phyloP scores from a whole-genome alignment of 2,888 invertebrate species.

The Catocala fraxini region DNA sequence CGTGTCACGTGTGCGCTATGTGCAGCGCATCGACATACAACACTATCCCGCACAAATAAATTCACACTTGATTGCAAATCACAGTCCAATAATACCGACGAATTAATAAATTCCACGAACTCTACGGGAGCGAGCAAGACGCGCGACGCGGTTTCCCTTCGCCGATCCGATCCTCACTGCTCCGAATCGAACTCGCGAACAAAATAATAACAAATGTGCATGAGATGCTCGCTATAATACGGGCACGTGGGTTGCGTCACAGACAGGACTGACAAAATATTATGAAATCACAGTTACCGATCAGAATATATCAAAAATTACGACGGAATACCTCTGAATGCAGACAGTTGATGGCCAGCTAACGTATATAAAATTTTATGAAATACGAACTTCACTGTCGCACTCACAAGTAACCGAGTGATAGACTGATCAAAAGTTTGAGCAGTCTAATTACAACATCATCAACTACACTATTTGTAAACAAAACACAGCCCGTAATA shows the following conservation, averaged over 20 bases:
- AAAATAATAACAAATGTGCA: conserved; percentile 92
- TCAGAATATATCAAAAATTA: conserved; percentile 63
- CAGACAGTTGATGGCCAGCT: conserved; percentile 68
- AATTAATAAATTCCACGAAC: conserved; percentile 66
- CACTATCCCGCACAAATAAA: conserved; percentile 75
- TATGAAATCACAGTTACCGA: conserved; percentile 63
- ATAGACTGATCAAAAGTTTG: conserved; percentile 67
- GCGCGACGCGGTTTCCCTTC: conserved; percentile 76
- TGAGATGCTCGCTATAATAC: conserved; percentile 84
- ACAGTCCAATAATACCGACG: conserved; percentile 68
- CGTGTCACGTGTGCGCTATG: conserved; percentile 79
- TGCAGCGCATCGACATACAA: conserved; percentile 67
- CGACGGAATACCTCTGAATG: conserved; percentile 69
- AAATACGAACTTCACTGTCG: conserved; percentile 79
- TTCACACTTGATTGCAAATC: conserved; percentile 70
- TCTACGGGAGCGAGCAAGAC: conserved; percentile 72
- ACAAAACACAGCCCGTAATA: conserved; percentile 83
- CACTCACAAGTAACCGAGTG: conserved; percentile 72
- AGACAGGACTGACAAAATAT: conserved; percentile 67
- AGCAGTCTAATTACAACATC: conserved; percentile 68
- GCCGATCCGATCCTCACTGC: conserved; percentile 75
- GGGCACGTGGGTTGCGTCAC: conserved; percentile 87
- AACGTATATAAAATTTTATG: conserved; percentile 77
- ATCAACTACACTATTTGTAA: conserved; percentile 82
- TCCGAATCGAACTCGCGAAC: conserved; percentile 89